These are phyloP conservation scores for Orientallactaga bullata DNA, from an alignment of 2,113 vertebrate species.

Conservation along the genomic window DNA sequence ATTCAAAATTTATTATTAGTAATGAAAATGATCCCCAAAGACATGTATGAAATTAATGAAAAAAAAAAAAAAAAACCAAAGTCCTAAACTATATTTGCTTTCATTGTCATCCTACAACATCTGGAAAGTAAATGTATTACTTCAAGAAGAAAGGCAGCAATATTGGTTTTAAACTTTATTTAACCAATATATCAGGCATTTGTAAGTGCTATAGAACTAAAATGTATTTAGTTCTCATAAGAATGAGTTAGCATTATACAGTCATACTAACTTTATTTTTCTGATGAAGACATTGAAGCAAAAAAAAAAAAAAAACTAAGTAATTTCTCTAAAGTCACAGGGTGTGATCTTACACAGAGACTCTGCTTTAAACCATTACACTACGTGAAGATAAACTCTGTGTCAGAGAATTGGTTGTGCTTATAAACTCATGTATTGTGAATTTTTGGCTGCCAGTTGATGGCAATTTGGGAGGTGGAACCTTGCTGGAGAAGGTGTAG, in stretches of 20 bases:
- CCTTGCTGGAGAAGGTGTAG: too few species aligned
- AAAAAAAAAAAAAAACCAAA: too few species aligned
- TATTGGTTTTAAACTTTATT: background rate
- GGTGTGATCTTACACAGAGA: background rate
- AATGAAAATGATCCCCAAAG: background rate
- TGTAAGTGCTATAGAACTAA: background rate
- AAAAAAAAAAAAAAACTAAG: background rate
- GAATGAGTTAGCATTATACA: background rate
- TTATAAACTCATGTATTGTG: too few species aligned
- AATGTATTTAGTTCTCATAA: background rate
- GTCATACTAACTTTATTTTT: background rate
- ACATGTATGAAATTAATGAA: background rate
- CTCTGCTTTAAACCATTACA: background rate
- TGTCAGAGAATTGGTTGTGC: too few species aligned
- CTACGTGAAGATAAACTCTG: background rate
- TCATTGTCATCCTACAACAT: background rate
- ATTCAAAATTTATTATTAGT: background rate
- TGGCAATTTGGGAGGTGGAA: too few species aligned
- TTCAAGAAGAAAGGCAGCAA: background rate
- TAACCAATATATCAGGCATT: background rate
- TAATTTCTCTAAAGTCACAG: background rate
- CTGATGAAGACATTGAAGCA: background rate
- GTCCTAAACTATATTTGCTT: background rate
- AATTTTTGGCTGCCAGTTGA: too few species aligned
- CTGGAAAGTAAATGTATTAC: background rate